Percentiles rank a stretch among this genome's conserved stretches.
phyloP scores from a whole-genome alignment of 2,797 vertebrate species.

The Limosa lapponica region DNA sequence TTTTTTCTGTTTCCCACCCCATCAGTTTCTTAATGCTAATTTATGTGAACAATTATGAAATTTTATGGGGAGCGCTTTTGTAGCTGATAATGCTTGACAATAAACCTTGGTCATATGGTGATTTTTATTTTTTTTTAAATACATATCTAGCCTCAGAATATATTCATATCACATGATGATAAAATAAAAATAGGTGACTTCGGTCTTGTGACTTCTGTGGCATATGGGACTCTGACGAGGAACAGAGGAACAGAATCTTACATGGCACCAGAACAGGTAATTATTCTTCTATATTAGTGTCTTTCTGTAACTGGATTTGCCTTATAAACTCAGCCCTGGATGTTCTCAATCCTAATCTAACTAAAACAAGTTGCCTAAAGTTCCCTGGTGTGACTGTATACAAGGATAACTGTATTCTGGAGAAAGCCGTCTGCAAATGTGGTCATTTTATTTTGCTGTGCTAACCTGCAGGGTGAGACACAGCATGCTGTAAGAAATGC shows the following conservation, averaged over 20 bases:
- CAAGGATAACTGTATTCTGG: not conserved
- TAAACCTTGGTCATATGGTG: not conserved
- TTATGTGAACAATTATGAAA: not conserved
- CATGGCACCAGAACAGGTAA: constrained; percentile 95
- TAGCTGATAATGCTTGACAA: not conserved
- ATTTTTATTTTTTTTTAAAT: not conserved
- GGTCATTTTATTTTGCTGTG: not conserved
- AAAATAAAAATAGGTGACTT: constrained; percentile 93
- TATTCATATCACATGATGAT: constrained; percentile 81
- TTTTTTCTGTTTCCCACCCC: not conserved
- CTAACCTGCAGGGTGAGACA: not conserved
- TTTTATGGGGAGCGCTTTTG: not conserved
- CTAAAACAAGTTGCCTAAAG: not conserved
- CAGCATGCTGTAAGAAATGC: not conserved
- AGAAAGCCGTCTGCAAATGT: not conserved
- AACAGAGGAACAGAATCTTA: constrained; percentile 81
- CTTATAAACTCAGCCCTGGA: not conserved
- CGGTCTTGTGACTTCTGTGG: constrained; percentile 85
- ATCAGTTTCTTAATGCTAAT: not conserved
- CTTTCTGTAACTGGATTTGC: not conserved
- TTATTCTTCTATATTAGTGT: not conserved
- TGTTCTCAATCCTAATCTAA: not conserved
- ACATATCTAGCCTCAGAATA: constrained; percentile 85
- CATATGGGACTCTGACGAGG: constrained; percentile 66
- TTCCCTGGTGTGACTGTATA: not conserved